These are phyloP conservation scores for Mirza zaza DNA, from an alignment of 2,113 vertebrate genomes.

Conservation along the genomic window DNA sequence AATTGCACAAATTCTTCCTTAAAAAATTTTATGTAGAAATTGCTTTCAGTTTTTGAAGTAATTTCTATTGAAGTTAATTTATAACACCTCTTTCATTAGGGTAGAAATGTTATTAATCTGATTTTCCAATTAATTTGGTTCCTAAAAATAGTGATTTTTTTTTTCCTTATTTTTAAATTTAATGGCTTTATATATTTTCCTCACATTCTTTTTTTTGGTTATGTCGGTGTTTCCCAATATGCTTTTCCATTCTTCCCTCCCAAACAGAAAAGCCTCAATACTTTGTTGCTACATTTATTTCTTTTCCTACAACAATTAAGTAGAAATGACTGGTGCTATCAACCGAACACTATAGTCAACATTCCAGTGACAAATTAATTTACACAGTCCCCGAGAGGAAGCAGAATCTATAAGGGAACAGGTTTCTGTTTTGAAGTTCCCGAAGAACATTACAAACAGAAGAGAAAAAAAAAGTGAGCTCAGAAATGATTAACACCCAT, in stretches of 20 bases:
- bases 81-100: neutral
- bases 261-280: constrained; percentile 50
- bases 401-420: constrained; percentile 35
- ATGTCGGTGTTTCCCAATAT: constrained; percentile 39
- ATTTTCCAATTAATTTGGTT: constrained; percentile 36
- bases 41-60: constrained; percentile 19
- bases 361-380: constrained; percentile 49
- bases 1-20: neutral
- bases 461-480: neutral
- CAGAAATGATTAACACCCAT: constrained; percentile 53
- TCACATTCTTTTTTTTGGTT: neutral
- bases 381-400: constrained; percentile 27
- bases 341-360: neutral
- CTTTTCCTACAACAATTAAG: constrained; percentile 40
- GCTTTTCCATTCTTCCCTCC: neutral
- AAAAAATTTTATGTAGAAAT: neutral
- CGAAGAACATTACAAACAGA: constrained; percentile 47
- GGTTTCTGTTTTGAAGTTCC: constrained; percentile 61
- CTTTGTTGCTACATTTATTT: constrained; percentile 46
- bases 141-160: neutral
- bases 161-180: neutral
- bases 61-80: constrained; percentile 19
- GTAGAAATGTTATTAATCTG: neutral
- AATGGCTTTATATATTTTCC: neutral
- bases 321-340: constrained; percentile 37